phyloP scores from a whole-genome alignment of 2,888 invertebrate genomes.

The Lithophane ornitopus region DNA sequence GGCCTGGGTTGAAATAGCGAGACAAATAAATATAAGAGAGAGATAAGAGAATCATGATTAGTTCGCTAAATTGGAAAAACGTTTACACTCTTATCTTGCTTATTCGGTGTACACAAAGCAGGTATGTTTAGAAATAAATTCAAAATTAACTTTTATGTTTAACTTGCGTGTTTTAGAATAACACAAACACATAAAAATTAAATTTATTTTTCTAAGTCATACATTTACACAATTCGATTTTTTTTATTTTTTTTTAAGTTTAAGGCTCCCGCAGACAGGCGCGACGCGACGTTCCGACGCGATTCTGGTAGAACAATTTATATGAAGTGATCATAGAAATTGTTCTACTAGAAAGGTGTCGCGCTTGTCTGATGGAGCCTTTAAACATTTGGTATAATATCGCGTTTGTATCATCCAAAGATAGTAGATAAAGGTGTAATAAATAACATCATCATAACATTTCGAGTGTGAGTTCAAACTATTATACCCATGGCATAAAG shows the following conservation, averaged over 20 bases:
- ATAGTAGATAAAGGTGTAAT: not conserved
- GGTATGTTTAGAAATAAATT: slow-evolving; percentile 8
- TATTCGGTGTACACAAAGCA: not conserved
- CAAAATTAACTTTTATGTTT: not conserved
- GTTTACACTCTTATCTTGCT: slow-evolving; percentile 10
- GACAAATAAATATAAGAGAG: slow-evolving; percentile 34
- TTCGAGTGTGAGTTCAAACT: not conserved
- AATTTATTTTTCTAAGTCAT: too few species aligned
- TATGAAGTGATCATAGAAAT: too few species aligned
- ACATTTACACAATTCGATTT: too few species aligned
- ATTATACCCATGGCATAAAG: not conserved
- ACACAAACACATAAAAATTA: too few species aligned
- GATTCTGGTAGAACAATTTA: too few species aligned
- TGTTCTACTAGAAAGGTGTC: too few species aligned
- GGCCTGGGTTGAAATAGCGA: slow-evolving; percentile 25
- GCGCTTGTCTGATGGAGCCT: too few species aligned
- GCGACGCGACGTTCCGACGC: too few species aligned
- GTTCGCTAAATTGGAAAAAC: slow-evolving; percentile 39
- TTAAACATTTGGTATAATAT: not conserved
- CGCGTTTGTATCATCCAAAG: not conserved
- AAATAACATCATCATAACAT: not conserved
- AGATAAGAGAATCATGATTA: slow-evolving; percentile 28
- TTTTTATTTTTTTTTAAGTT: too few species aligned
- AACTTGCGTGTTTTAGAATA: not conserved
- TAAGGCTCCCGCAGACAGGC: too few species aligned